Conservation (phyloP, 2,113 vertebrate genomes). For the Cyanocitta stelleri region DNA sequence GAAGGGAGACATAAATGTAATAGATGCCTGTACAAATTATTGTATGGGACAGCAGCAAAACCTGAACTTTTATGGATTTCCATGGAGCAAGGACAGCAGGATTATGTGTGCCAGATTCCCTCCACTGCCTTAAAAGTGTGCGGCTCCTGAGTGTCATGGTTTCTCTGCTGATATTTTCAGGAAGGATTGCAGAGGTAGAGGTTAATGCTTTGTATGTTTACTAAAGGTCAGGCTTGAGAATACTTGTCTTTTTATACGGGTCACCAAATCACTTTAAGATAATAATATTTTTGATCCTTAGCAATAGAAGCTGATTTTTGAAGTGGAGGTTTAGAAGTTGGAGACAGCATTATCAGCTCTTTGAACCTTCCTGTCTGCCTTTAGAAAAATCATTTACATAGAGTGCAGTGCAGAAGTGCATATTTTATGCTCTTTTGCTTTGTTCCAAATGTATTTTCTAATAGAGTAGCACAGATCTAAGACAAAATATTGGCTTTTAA, state of each 20-base stretch:
- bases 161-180: neutral
- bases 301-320: conserved; percentile 9
- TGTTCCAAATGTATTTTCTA: conserved; percentile 9
- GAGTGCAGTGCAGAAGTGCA: neutral
- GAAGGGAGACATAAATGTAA: neutral
- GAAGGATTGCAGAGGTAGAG: neutral
- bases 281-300: conserved; percentile 37
- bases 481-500: neutral
- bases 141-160: neutral
- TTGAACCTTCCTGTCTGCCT: conserved; percentile 23
- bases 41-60: neutral
- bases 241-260: neutral
- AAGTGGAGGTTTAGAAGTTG: conserved; percentile 37
- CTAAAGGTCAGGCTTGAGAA: neutral
- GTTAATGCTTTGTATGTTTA: neutral
- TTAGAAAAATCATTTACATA: conserved; percentile 26
- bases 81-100: neutral
- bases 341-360: conserved; percentile 39
- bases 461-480: neutral
- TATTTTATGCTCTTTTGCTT: conserved; percentile 12
- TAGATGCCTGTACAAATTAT: neutral
- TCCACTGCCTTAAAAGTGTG: neutral
- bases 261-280: conserved; percentile 17
- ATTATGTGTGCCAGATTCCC: neutral
- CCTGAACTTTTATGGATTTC: neutral